Base-by-base conservation (phyloP, 2,113 vertebrate genomes). In the Ariopsis seemanni region DNA sequence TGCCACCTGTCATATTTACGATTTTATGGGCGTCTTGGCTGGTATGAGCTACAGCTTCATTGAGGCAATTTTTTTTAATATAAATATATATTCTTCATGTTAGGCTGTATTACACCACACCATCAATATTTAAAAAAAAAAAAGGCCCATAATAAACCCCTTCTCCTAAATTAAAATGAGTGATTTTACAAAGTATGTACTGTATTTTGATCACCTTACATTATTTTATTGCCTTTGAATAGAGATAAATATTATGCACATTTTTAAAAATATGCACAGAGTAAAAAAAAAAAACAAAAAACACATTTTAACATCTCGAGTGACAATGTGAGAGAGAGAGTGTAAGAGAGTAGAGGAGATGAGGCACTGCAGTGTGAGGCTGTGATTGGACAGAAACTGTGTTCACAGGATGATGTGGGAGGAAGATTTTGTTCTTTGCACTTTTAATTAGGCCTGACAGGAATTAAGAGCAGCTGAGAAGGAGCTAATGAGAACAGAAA, bases 401-500 rank as follows among this genome's bases (percentile, higher is more conserved):
- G 82, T 84, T 90, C 87, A 85, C 89, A 90, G 69, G 82, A 84
- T 84, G 71, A 90, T 88, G 77, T 86, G 87, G 71, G 82, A 67
- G 85, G 87, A 88, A 87, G 82, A 87, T 78, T 88, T 88, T 90
- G 87, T 90, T 90, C 89, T 85, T 90, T 83, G 84, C 89, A 87
- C 87, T 34, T 90, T 88, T 90, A 90, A 89, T 90, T 88, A 90
- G 87, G 69, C 82, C 85, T 90, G 85, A 90, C 89, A 90, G 75
- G 42, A 82, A 86, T 87, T 86, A 90, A 87, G 86, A 85, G 84
- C 85, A 85, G 74, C 86, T 90, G 89, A 82, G 82, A 90, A 72
- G 75, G 84, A 84, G 87, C 77, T 90, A 90, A 90, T 86, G 85
- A 88, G 87, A 86, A 84, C 85, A 84, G 84, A 82, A 71, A 86